Base-by-base conservation (phyloP, 1,140 invertebrate species). In the Tetragnatha versicolor region DNA sequence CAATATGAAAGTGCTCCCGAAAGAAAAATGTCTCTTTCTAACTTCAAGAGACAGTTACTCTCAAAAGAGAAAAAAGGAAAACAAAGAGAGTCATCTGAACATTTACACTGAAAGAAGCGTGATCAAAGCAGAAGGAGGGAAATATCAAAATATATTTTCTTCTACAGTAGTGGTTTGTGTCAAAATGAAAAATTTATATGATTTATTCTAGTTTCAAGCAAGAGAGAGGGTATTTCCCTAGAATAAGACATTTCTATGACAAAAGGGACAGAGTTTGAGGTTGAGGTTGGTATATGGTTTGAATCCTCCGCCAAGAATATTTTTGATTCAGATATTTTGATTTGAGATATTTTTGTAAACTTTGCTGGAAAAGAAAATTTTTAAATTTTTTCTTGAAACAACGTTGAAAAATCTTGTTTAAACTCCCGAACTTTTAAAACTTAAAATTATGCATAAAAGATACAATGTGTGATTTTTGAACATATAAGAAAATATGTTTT, bases 161-260 rank as follows among this genome's bases (percentile, higher is more conserved):
- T 45, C n/a, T 31, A 69, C 66, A 33, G 20, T 51, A 10, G 66
- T 49, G 17, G 39, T 69, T 69, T 37, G 42, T 69, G 66, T 49
- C 66, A 69, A 69, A 31, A 69, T 37, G 42, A 69, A 47, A 53
- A 31, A 53, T 37, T 35, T 69, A 31, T 69, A 29, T 29, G 29
- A 53, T 37, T 49, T 25, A 53, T 68, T 49, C 22, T 27, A 29
- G 33, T 29, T 14, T 20, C 2, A 7, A 33, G 29, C 29, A 31
- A 31, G 29, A 58, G 29, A 27, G 29, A 5, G 55, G 39, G 25
- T 37, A 25, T 39, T 63, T 63, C 37, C 20, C 14, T 42, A 39
- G 29, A 31, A 20, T 27, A 63, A 63, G 33, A 63, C 37, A 37
- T 22, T 63, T 63, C 22, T n/a, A 33, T 14, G 35, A 58, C 33